Conservation (phyloP, 2,113 vertebrate species). For the Polypterus senegalus region DNA sequence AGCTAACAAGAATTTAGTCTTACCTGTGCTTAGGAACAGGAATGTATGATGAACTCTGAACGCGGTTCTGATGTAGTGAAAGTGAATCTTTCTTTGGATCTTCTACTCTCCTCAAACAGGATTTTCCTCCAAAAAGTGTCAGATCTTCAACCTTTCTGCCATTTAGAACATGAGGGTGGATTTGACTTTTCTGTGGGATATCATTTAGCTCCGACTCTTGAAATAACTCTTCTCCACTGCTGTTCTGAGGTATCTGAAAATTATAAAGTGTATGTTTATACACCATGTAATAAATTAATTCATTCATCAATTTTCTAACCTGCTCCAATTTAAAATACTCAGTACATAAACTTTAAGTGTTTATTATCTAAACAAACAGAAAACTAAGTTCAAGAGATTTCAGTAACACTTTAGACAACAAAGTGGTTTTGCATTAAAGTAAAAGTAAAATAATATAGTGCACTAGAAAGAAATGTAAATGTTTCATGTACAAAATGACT, state of each 20-base stretch:
- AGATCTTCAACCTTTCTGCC: conserved; percentile 37
- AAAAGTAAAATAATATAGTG: too few species aligned
- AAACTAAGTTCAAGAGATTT: too few species aligned
- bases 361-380: too few species aligned
- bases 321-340: too few species aligned
- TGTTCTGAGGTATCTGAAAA: conserved; percentile 25
- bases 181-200: conserved; percentile 30
- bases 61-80: conserved; percentile 32
- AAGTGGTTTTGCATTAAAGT: too few species aligned
- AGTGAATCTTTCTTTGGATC: conserved; percentile 19
- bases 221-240: conserved; percentile 27
- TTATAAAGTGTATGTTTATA: too few species aligned
- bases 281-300: too few species aligned
- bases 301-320: too few species aligned
- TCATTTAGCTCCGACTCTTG: conserved; percentile 25
- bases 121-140: conserved; percentile 44
- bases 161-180: conserved; percentile 37
- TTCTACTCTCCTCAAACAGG: conserved; percentile 35
- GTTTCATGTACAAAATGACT: too few species aligned
- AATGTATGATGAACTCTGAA: conserved; percentile 45
- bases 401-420: too few species aligned
- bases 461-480: too few species aligned
- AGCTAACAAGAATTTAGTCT: neutral
- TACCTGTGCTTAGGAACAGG: conserved; percentile 60
- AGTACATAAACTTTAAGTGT: too few species aligned